phyloP scores from a whole-genome alignment of 2,797 vertebrate species.

The Macroramphosus scolopax region DNA sequence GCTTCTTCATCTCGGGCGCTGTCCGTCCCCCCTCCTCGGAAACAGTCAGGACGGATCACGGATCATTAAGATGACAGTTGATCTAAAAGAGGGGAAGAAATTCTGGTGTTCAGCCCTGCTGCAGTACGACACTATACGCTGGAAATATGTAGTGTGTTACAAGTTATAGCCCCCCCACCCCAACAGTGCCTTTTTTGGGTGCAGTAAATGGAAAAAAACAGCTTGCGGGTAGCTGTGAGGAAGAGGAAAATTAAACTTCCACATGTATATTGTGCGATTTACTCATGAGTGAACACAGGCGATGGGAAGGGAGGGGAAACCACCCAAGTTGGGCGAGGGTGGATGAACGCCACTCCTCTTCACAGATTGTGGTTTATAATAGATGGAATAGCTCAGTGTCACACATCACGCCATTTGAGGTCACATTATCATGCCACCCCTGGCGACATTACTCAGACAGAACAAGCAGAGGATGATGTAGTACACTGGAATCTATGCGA shows the following conservation, averaged over 20 bases:
- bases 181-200: constrained; percentile 48
- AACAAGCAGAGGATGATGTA: constrained; percentile 7
- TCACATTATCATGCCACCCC: too few relatives aligned
- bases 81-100: constrained; percentile 38
- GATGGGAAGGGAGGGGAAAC: constrained; percentile 28
- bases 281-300: constrained; percentile 22
- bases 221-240: constrained; percentile 26
- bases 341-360: constrained; percentile 37
- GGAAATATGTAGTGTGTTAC: constrained; percentile 40
- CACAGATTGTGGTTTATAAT: constrained; percentile 51
- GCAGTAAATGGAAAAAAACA: constrained; percentile 37
- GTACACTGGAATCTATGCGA: constrained; percentile 12
- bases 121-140: constrained; percentile 37
- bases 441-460: constrained; percentile 32
- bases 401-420: constrained; percentile 50
- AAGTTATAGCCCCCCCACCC: constrained; percentile 17
- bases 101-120: constrained; percentile 27
- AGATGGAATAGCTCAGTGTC: constrained; percentile 43
- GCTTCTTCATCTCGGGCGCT: constrained; percentile 10
- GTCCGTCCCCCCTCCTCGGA: constrained; percentile 12
- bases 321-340: constrained; percentile 51
- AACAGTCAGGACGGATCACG: constrained; percentile 37
- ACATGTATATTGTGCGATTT: constrained; percentile 49
- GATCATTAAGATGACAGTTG: constrained; percentile 40
- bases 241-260: constrained; percentile 52